These are phyloP conservation scores for Asobara japonica DNA, from an alignment of 1,140 invertebrate genomes.

Conservation along the genomic window DNA sequence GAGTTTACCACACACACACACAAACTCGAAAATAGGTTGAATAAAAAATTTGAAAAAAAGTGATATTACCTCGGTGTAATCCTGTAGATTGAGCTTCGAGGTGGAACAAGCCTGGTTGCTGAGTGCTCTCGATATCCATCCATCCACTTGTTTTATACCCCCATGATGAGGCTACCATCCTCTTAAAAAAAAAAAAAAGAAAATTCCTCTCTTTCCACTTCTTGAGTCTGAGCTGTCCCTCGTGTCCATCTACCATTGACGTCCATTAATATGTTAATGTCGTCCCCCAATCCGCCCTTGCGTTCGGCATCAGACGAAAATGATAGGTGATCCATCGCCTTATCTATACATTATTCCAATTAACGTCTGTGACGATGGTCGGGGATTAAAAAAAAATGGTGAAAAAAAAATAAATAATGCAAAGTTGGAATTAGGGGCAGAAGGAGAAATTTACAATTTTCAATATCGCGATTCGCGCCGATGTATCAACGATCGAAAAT, in stretches of 20 bases:
- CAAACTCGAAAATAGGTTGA: background rate
- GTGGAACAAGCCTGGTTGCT: background rate
- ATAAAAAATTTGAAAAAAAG: background rate
- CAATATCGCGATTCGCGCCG: background rate
- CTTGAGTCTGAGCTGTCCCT: constrained; percentile 37
- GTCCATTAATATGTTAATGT: constrained; percentile 57
- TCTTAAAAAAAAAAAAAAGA: constrained; percentile 25
- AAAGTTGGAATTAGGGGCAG: background rate
- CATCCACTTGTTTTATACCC: constrained; percentile 50
- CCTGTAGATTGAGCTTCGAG: constrained; percentile 4
- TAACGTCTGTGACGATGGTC: background rate
- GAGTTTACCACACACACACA: background rate
- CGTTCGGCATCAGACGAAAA: constrained; percentile 41
- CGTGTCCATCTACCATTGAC: constrained; percentile 41
- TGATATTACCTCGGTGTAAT: constrained; percentile 1
- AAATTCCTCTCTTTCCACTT: constrained; percentile 6
- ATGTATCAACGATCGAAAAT: background rate
- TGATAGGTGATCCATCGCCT: constrained; percentile 38
- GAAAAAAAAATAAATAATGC: background rate
- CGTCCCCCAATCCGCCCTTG: constrained; percentile 3
- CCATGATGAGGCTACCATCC: constrained; percentile 50
- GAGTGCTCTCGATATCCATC: background rate
- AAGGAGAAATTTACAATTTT: background rate
- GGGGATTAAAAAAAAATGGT: background rate
- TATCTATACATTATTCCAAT: constrained; percentile 20